A percentile compares a stretch with the other conserved stretches of the same genome.
phyloP scores from a whole-genome alignment of 2,113 vertebrate species.

The Sylvilagus bachmani region DNA sequence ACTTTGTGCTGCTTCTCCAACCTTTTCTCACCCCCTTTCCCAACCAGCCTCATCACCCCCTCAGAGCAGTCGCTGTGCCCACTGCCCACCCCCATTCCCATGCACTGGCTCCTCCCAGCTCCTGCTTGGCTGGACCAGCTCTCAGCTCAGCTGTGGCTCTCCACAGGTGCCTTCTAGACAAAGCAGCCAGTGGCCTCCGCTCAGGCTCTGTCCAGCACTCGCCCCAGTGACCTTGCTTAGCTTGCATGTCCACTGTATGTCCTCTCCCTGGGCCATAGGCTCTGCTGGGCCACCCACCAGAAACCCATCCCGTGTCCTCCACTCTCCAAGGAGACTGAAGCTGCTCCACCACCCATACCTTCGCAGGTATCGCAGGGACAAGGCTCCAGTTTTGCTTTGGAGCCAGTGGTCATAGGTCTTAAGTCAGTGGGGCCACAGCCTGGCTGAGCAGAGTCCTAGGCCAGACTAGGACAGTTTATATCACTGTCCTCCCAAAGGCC shows the following conservation, averaged over 20 bases:
- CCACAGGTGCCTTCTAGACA: neutral
- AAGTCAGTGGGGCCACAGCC: neutral
- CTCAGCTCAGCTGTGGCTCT: neutral
- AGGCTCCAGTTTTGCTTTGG: too few relatives aligned
- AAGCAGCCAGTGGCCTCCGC: neutral
- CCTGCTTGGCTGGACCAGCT: neutral
- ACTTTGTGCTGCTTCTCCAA: neutral
- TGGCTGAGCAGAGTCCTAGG: neutral
- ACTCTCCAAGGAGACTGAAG: neutral
- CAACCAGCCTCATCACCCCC: fast-evolving
- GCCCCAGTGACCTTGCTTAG: neutral
- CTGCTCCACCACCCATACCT: too few relatives aligned
- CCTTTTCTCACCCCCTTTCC: neutral
- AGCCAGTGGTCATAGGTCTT: neutral
- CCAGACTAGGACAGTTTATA: neutral
- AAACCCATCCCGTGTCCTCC: neutral
- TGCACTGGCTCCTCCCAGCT: neutral
- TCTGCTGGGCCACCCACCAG: neutral
- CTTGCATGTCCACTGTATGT: neutral
- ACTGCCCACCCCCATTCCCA: too few relatives aligned
- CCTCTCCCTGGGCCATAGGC: neutral
- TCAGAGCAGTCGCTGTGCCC: neutral
- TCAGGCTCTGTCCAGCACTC: neutral
- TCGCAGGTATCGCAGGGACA: too few relatives aligned
- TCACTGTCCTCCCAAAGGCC: neutral